A percentile compares a stretch with the other conserved stretches of the same genome.
phyloP scores from a whole-genome alignment of 1,140 invertebrate genomes.

The Zaprionus capensis region DNA sequence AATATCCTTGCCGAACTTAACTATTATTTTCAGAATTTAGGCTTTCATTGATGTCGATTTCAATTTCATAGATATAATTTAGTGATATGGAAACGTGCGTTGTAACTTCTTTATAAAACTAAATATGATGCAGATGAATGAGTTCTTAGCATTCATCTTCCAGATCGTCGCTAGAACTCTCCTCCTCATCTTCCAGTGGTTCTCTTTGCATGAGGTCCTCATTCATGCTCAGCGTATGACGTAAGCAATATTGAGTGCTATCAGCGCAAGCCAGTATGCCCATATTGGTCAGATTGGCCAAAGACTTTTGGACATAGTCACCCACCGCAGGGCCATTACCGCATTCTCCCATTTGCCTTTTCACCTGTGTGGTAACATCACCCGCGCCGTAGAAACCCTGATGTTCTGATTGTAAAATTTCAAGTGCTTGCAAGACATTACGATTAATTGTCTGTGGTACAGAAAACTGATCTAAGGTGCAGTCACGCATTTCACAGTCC shows the following conservation, averaged over 20 bases:
- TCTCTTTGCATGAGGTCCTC: background rate
- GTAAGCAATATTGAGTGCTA: conserved; percentile 10
- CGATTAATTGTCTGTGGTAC: conserved; percentile 43
- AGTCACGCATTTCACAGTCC: too few relatives aligned
- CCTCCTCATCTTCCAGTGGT: too few relatives aligned
- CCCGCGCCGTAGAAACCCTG: background rate
- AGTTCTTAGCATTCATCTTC: background rate
- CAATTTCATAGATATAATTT: background rate
- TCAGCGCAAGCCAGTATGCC: conserved; percentile 22
- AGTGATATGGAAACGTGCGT: too few relatives aligned
- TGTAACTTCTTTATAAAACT: background rate
- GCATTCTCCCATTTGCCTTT: conserved; percentile 8
- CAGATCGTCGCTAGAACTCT: too few relatives aligned
- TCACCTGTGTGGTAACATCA: conserved; percentile 8
- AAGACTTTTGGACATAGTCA: conserved; percentile 28
- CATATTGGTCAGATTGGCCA: conserved; percentile 34
- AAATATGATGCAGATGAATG: background rate
- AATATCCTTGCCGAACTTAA: too few relatives aligned
- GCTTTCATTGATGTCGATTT: background rate
- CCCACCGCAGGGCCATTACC: conserved; percentile 5
- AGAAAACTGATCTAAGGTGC: conserved; percentile 36
- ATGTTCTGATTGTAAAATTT: conserved; percentile 3
- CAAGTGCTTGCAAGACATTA: conserved; percentile 46
- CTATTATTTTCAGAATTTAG: background rate
- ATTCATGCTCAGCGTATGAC: background rate